phyloP scores from a whole-genome alignment of 2,797 vertebrate genomes.

The Syncerus caffer region DNA sequence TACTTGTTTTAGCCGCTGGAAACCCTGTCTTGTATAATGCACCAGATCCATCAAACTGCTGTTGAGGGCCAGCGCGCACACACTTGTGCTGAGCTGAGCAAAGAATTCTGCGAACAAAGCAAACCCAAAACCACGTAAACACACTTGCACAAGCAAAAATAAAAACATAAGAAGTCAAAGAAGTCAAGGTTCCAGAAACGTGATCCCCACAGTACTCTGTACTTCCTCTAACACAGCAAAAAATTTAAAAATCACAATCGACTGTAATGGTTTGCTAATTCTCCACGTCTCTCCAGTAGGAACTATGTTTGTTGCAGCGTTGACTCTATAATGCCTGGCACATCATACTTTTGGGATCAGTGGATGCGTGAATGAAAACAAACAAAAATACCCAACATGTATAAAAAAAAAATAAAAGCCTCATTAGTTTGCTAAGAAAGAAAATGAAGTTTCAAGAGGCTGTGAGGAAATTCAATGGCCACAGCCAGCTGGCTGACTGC shows the following conservation, averaged over 20 bases:
- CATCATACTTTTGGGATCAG: neutral
- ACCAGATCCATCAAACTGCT: constrained; percentile 90
- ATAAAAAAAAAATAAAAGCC: neutral
- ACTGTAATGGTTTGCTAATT: neutral
- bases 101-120: constrained; percentile 87
- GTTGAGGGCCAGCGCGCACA: constrained; percentile 86
- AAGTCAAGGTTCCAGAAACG: neutral
- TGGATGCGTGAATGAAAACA: too few species aligned
- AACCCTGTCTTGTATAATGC: constrained; percentile 89
- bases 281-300: neutral
- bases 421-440: neutral
- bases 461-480: neutral
- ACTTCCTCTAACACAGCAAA: neutral
- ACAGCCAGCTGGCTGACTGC: neutral
- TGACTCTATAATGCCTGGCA: neutral
- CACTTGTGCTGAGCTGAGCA: constrained; percentile 85
- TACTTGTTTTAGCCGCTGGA: constrained; percentile 91
- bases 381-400: neutral
- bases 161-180: neutral
- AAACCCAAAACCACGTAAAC: neutral
- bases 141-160: neutral
- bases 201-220: neutral
- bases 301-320: neutral
- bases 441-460: neutral
- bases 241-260: too few species aligned